Evolutionary conservation across 2,797 vertebrate genomes (phyloP).

Genomic region (Poecilia picta): DNA sequence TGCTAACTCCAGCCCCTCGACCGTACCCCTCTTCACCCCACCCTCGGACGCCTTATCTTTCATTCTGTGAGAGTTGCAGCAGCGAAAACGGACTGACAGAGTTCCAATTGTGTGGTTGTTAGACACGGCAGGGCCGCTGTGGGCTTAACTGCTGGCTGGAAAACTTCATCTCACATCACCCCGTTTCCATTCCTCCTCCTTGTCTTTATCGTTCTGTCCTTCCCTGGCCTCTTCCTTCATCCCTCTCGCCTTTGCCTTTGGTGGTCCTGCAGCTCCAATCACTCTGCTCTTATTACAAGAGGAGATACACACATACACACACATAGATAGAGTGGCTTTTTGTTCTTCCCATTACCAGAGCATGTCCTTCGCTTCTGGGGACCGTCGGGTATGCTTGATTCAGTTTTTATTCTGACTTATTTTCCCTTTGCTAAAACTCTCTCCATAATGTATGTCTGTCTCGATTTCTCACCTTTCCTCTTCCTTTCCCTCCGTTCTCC

Average conservation of each 20-base stretch:
- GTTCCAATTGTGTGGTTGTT: constrained; percentile 65
- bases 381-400: constrained; percentile 46
- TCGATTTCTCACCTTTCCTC: constrained; percentile 39
- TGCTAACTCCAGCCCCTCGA: constrained; percentile 6
- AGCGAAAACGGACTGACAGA: constrained; percentile 61
- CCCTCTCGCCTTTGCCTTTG: constrained; percentile 61
- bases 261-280: constrained; percentile 63
- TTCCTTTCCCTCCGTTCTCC: constrained; percentile 37
- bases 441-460: constrained; percentile 22
- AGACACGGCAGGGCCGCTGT: constrained; percentile 57
- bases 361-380: constrained; percentile 52
- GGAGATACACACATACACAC: constrained; percentile 32
- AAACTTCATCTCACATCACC: constrained; percentile 60
- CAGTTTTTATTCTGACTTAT: constrained; percentile 27
- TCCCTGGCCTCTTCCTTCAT: constrained; percentile 54
- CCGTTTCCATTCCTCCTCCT: constrained; percentile 33
- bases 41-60: constrained; percentile 32
- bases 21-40: background rate
- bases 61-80: constrained; percentile 41
- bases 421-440: constrained; percentile 39
- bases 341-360: constrained; percentile 48
- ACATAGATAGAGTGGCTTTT: constrained; percentile 35
- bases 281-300: constrained; percentile 63
- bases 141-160: constrained; percentile 60
- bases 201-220: constrained; percentile 54